phyloP scores from a whole-genome alignment of 92 coral and sea anemone species.

The Phymanthus crucifer region DNA sequence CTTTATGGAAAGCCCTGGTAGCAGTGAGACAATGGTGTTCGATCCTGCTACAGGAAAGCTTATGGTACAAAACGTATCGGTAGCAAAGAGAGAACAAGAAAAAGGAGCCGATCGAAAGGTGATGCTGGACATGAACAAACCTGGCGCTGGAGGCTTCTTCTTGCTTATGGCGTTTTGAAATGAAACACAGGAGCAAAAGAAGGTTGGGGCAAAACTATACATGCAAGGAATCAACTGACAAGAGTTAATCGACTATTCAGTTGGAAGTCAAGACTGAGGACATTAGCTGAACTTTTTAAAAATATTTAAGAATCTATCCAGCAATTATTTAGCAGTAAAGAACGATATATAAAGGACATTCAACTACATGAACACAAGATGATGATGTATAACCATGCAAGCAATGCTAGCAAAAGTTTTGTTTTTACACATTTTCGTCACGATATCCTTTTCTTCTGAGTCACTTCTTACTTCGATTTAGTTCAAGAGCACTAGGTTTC shows the following conservation, averaged over 20 bases:
- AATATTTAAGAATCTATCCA: too few species aligned
- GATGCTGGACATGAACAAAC: slow-evolving; percentile 73
- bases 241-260: neutral
- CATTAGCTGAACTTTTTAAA: too few species aligned
- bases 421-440: too few species aligned
- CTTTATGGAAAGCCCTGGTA: slow-evolving; percentile 25
- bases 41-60: slow-evolving; percentile 84
- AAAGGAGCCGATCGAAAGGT: slow-evolving; percentile 47
- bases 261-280: too few species aligned
- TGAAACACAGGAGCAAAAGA: neutral
- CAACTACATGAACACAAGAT: too few species aligned
- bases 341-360: too few species aligned
- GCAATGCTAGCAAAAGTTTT: too few species aligned
- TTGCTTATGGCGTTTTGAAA: neutral
- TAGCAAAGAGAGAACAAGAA: slow-evolving; percentile 24
- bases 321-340: too few species aligned
- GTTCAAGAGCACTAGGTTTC: too few species aligned
- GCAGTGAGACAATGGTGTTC: slow-evolving; percentile 41
- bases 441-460: too few species aligned
- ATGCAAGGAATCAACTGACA: neutral
- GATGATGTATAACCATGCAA: too few species aligned
- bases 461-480: too few species aligned
- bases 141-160: slow-evolving; percentile 72
- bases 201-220: neutral
- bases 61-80: slow-evolving; percentile 42